Base-by-base conservation (phyloP, 2,113 vertebrate species). In the Recurvirostra avosetta region DNA sequence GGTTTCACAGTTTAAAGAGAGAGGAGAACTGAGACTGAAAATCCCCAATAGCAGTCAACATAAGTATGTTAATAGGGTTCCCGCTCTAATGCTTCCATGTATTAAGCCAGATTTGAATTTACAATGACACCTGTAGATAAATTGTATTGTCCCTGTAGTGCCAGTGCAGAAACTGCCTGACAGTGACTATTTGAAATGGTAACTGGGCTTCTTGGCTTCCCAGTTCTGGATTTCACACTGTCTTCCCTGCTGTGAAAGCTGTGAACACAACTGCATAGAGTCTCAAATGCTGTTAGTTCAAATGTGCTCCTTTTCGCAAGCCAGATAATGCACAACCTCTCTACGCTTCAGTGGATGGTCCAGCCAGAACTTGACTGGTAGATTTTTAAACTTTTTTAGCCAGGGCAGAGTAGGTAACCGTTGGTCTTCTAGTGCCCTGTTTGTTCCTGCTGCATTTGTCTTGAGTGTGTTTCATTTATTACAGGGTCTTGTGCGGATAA, bases 1-100 rank as follows among this genome's bases (percentile, higher is more conserved):
- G 59, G 11, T 21, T 58, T 36, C 8, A 9, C 21, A 29, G 50
- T 26, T 41, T 40, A 26, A 16, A 29, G 87, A 13, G 27, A n/a
- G 27, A n/a, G 43, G n/a, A 74, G 65, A 55, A 14, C 56, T 2
- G 25, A 29, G 61, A 11, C 27, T 38, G 56, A 11, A 58, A 47
- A 25, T 27, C 62, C 36, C 38, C 11, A 2, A 1, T 6, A 38
- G 23, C 22, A 8, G 29, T 27, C 18, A 17, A 29, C 1, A 1
- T 10, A 11, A 19, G 62, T 27, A 6, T 1, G 1, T 8, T 38
- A 7, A 8, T 5, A 6, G 26, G 20, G 43, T 17, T 62, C 59
- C 43, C 1, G 3, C 19, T 22, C 45, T 47, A 5, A 9, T 1
- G 17, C 29, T 45, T 50, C 55, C 22, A 0, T 7, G 23, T 32